Evolutionary conservation across 2,113 vertebrate genomes (phyloP), one percentile per base, ranked within the genome.

Genomic region (Deroptyus accipitrinus): DNA sequence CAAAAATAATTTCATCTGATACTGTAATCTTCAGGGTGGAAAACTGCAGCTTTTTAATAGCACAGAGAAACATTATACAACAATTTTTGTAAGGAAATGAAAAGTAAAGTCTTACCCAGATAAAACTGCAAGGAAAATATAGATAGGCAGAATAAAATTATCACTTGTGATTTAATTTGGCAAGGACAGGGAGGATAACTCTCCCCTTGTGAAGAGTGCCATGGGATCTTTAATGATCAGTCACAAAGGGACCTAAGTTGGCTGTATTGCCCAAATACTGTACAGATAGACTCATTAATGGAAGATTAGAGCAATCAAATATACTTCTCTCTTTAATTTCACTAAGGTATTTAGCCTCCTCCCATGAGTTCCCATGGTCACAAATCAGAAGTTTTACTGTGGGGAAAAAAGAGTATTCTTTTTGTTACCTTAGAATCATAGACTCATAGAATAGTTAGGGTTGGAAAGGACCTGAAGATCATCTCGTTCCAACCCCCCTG

Each of bases 111-210:
- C 78, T 85, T 94, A 91, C n/a, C 41, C 63, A 54, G 91, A 92
- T 92, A 94, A 91, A 95, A 95, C 49, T 90, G 49, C 69, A 52
- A 42, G 66, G 83, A 88, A 95, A 92, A 80, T 82, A 88, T 1
- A 87, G 86, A 92, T 89, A 89, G 88, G 74, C 52, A 83, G 74
- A 70, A 85, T 31, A 83, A 94, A 96, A 97, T 86, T 77, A 95
- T 92, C 66, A 25, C 33, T 90, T 66, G 39, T 62, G 74, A 69
- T 78, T 91, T 88, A 81, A 91, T 89, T 92, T 95, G 92, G 77
- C 74, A 95, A 95, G 81, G 73, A 52, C 61, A 42, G 41, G 35
- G 31, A 93, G 33, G 48, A 48, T 85, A 89, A 93, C 66, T 39
- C 69, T 62, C 20, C 19, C 13, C 13, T 57, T 57, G 31, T 69